Conservation (phyloP, 2,797 vertebrate genomes). For the Premnoplex brunnescens region DNA sequence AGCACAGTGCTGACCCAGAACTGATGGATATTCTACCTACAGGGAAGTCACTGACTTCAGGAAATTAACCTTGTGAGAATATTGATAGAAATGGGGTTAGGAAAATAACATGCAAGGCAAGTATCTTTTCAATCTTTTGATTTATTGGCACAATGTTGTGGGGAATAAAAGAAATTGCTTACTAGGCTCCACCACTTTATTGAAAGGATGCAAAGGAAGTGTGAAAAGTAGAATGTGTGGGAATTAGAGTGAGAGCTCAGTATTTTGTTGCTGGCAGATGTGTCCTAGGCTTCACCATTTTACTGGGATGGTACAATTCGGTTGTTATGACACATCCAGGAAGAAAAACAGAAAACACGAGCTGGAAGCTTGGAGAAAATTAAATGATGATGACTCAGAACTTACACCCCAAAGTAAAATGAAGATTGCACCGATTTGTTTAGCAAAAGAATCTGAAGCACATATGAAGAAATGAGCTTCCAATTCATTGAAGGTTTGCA, state of each 20-base stretch:
- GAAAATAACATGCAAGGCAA: constrained; percentile 1
- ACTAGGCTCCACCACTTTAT: not conserved
- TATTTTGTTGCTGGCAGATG: constrained; percentile 59
- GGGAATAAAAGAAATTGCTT: constrained; percentile 52
- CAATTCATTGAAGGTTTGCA: not conserved
- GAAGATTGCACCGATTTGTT: constrained; percentile 35
- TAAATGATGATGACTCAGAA: constrained; percentile 45
- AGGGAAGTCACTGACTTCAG: not conserved
- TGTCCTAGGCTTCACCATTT: constrained; percentile 44
- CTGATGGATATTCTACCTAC: not conserved
- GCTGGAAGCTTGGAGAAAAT: constrained; percentile 31
- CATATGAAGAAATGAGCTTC: constrained; percentile 5
- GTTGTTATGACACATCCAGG: constrained; percentile 42
- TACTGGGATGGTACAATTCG: constrained; percentile 10
- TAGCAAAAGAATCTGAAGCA: constrained; percentile 40
- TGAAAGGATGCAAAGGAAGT: constrained; percentile 10
- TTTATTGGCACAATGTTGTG: constrained; percentile 28
- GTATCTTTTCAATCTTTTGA: not conserved
- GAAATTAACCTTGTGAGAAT: constrained; percentile 9
- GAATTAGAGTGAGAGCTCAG: constrained; percentile 45
- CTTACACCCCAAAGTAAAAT: constrained; percentile 28
- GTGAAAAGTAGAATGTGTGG: constrained; percentile 36
- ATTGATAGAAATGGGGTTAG: not conserved
- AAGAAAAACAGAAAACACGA: constrained; percentile 56
- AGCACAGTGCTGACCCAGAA: not conserved